Evolutionary conservation across 2,113 vertebrate species (phyloP).

Genomic region (Smithornis capensis): DNA sequence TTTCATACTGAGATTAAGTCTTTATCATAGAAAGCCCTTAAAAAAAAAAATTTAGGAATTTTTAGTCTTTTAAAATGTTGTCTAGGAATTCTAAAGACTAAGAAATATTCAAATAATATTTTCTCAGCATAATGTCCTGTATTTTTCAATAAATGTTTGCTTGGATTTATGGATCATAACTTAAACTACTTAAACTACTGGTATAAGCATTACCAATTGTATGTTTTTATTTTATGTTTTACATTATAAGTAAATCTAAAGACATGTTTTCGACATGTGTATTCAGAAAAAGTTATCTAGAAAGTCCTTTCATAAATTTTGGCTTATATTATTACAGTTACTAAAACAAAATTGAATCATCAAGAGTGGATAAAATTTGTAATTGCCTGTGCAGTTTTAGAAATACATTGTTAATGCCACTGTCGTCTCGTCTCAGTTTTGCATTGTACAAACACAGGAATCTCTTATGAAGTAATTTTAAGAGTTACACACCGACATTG

Average conservation of each 20-base stretch:
- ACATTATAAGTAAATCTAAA: not conserved
- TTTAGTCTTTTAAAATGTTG: not conserved
- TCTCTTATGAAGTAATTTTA: not conserved
- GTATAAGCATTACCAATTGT: not conserved
- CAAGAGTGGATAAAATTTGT: not conserved
- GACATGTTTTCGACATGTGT: not conserved
- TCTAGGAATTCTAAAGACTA: not conserved
- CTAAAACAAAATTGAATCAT: not conserved
- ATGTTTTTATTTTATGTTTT: not conserved
- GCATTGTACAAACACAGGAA: not conserved
- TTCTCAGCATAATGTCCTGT: not conserved
- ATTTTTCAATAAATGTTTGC: not conserved
- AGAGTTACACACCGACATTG: not conserved
- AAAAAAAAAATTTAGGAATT: not conserved
- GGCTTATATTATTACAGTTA: not conserved
- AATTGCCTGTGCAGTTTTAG: not conserved
- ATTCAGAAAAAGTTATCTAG: not conserved
- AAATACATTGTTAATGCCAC: not conserved
- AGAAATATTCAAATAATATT: not conserved
- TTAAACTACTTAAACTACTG: not conserved
- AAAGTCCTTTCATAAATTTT: not conserved
- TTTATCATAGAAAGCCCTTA: not conserved
- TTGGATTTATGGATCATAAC: not conserved
- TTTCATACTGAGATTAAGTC: not conserved
- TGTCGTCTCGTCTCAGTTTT: not conserved